A percentile compares a stretch with the other conserved stretches of the same genome.
These are phyloP conservation scores for Dipodomys stephensi DNA, from an alignment of 2,113 vertebrate species.

Conservation along the genomic window DNA sequence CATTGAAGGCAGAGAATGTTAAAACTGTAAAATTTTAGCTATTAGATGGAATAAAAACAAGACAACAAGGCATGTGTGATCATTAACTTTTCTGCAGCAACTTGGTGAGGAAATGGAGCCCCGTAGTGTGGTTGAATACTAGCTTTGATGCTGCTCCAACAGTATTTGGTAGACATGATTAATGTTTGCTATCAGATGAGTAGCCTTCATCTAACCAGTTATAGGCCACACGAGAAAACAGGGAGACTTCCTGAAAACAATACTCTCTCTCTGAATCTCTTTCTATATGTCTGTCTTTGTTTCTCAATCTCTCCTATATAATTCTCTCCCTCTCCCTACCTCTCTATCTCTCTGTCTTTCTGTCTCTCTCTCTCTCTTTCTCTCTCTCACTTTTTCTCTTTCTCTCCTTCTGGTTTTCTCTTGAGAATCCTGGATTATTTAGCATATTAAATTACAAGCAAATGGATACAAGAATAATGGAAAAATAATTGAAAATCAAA, in stretches of 20 bases:
- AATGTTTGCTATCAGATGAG: neutral
- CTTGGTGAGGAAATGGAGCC: neutral
- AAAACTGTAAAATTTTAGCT: neutral
- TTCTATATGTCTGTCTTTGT: no score
- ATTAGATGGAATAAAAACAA: neutral
- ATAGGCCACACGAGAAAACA: neutral
- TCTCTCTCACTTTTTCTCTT: no score
- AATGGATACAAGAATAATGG: neutral
- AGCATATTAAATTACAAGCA: neutral
- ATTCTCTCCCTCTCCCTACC: no score
- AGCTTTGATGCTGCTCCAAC: neutral
- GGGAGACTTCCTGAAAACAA: neutral
- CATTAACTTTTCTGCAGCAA: neutral
- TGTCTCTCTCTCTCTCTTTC: fast-evolving
- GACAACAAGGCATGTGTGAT: neutral
- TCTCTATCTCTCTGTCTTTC: neutral
- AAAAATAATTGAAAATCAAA: neutral
- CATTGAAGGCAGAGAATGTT: neutral
- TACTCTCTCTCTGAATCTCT: neutral
- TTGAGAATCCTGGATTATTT: neutral
- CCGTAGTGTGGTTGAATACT: neutral
- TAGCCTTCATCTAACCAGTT: neutral
- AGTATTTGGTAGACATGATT: neutral
- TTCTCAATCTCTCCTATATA: neutral
- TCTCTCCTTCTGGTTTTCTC: neutral